Evolutionary conservation across 2,888 invertebrate genomes (phyloP), one percentile per base, ranked within the genome.

Genomic region (Diarsia brunnea): DNA sequence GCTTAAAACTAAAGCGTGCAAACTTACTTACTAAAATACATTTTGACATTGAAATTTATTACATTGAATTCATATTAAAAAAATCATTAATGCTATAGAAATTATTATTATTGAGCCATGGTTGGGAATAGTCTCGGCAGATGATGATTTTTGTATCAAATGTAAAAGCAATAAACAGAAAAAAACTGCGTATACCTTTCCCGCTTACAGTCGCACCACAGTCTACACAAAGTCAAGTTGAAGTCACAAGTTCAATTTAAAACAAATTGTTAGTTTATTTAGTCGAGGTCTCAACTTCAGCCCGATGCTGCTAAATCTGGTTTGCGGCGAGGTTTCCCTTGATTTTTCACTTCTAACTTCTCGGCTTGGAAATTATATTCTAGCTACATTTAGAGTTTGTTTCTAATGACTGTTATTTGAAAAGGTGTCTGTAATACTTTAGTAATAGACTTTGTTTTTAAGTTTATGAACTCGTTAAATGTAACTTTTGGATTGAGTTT

Each of bases 201-300:
- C 21, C 69, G 61, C 65, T 71, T 14, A 3, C 76, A 74, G 3
- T 65, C 4, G 49, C 64, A 65, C 73, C 70, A 21, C 53, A 64
- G 68, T 4, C 63, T 55, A 73, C 65, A 69, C 67, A 65, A 76
- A 70, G 53, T 24, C 65, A 31, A 65, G 65, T 65, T 63, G 65
- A 77, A 79, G 77, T 81, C 69, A 63, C 70, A 81, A 87, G 80
- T 87, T 87, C 78, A 88, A 87, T 87, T 84, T 82, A 79, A 81
- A 75, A 78, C 87, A 88, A 87, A 87, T 87, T 88, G 83, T 84
- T 80, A 77, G 85, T 88, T 78, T 88, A 85, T 87, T 85, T 87
- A 80, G 82, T 66, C 49, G 66, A 78, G 79, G 69, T 71, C 74
- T 75, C 67, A 84, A 82, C 80, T 83, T 77, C 4, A 82, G 49